Evolutionary conservation across 2,888 invertebrate genomes (phyloP).

Genomic region (Drosophila histrio): DNA sequence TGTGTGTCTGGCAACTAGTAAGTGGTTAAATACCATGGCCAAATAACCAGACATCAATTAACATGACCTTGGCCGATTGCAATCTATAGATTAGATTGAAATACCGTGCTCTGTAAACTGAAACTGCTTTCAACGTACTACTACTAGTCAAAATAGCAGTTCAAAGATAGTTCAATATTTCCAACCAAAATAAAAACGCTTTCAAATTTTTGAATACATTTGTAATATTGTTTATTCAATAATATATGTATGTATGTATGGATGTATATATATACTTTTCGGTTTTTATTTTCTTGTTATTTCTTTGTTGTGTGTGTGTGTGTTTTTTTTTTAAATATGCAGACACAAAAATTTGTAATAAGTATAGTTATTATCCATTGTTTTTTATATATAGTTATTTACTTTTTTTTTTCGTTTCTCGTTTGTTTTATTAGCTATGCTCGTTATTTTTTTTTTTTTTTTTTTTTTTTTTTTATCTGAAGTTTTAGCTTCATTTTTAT

Average conservation of each 20-base stretch:
- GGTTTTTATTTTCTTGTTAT: neutral
- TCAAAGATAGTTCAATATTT: neutral
- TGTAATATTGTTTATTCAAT: conserved; percentile 62
- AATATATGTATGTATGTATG: conserved; percentile 33
- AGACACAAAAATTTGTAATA: conserved; percentile 54
- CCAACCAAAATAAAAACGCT: neutral
- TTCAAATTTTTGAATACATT: conserved; percentile 7
- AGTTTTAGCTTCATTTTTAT: conserved; percentile 43
- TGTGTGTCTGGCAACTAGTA: neutral
- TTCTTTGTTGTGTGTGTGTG: conserved; percentile 12
- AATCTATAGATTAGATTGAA: no score
- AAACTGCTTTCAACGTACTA: neutral
- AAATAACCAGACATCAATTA: neutral
- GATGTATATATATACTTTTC: conserved; percentile 20
- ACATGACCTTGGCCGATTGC: conserved; percentile 11
- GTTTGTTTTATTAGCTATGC: conserved; percentile 31
- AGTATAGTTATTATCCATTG: conserved; percentile 38
- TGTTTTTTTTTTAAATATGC: conserved; percentile 49
- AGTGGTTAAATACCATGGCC: no score
- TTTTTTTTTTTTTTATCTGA: neutral
- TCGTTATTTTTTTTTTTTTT: conserved; percentile 15
- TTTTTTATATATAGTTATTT: conserved; percentile 16
- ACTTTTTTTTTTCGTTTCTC: conserved; percentile 1
- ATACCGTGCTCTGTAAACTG: neutral
- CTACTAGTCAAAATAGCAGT: neutral